A percentile compares a stretch with the other conserved stretches of the same genome.
phyloP scores from a whole-genome alignment of 2,113 vertebrate species.

The Pristiophorus japonicus region DNA sequence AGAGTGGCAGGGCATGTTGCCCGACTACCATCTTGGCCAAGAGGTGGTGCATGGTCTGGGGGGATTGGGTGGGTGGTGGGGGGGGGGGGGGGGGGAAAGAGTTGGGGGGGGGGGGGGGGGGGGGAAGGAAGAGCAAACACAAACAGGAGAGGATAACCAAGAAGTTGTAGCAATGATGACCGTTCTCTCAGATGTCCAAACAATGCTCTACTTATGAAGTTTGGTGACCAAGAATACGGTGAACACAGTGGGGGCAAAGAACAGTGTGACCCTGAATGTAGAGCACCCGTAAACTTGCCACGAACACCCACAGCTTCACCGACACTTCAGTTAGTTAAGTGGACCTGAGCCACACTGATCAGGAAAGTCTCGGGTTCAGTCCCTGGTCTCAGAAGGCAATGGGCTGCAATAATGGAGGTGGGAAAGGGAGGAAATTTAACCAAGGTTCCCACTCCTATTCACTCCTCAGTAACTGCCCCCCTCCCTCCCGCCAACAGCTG shows the following conservation, averaged over 20 bases:
- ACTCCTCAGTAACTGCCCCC: background rate
- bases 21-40: background rate
- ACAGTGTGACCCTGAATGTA: background rate
- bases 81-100: too few relatives aligned
- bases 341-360: background rate
- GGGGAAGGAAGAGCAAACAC: too few relatives aligned
- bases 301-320: background rate
- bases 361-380: background rate
- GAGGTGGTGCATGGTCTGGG: background rate
- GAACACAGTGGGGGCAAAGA: background rate
- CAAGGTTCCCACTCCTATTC: background rate
- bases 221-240: background rate
- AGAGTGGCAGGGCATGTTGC: background rate
- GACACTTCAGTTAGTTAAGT: background rate
- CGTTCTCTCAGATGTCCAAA: background rate
- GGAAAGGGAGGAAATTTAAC: background rate
- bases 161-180: background rate
- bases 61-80: too few relatives aligned
- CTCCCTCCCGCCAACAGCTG: background rate
- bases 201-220: background rate
- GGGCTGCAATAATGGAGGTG: background rate
- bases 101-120: too few relatives aligned
- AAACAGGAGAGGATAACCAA: background rate
- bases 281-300: background rate
- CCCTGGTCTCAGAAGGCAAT: background rate